Evolutionary conservation across 2,888 invertebrate genomes (phyloP), one percentile per base, ranked within the genome.

Genomic region (Cylloceria caligata): DNA sequence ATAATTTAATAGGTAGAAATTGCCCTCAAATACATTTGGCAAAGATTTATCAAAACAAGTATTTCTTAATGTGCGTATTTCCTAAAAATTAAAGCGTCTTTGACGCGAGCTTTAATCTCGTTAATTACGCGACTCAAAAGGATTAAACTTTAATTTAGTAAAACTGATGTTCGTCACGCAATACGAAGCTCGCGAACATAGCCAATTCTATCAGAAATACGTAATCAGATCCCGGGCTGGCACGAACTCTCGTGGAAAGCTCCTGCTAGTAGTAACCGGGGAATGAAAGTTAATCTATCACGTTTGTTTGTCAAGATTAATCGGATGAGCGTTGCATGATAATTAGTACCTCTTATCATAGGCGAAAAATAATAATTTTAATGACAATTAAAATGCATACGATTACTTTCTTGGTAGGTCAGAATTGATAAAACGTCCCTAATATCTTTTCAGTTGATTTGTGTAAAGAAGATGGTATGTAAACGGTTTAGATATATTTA

Each of bases 391-490:
- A 69, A 47, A 73, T 27, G 39, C 64, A 27, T 79, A 84, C 45
- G 49, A 75, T 68, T 57, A 78, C 19, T 77, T 83, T 64, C 16
- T 60, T 76, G 78, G 75, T 83, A 81, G 85, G 84, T 80, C 82
- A 86, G 88, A 77, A 87, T 89, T 90, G 88, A 90, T 90, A 88
- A 90, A 90, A 89, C 88, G 83, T 88, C 87, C 88, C 88, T 90
- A 86, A 88, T 90, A 87, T 90, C 90, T 91, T 90, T 69, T 90
- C 90, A 90, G 90, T 90, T 90, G 89, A 90, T 90, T 90, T 90
- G 90, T 91, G 90, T 90, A 91, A 90, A 90, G 90, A 90, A 90
- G 90, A 90, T 90, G 90, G 90, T 90, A 90, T 90, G 90, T 90
- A 90, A 87, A 90, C 89, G 87, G 87, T 88, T 90, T 88, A 87